These are phyloP conservation scores for Ormia ochracea DNA, from an alignment of 2,888 invertebrate species.

Conservation along the genomic window DNA sequence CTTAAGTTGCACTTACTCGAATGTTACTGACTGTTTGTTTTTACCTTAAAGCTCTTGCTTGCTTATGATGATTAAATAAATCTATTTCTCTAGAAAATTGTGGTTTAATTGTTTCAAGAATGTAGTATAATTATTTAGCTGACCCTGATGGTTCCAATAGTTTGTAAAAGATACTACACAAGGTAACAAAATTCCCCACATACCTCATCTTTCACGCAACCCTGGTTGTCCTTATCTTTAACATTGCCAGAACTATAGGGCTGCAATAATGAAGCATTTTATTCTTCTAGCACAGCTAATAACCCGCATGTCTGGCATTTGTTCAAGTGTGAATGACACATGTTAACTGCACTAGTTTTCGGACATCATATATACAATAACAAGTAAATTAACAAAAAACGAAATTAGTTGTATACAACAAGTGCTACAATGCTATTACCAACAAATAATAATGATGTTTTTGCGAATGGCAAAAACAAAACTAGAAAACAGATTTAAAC, in stretches of 20 bases:
- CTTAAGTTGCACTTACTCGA: too few relatives aligned
- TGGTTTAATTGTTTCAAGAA: too few relatives aligned
- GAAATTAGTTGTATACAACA: slow-evolving; percentile 25
- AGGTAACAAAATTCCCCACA: too few relatives aligned
- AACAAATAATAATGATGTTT: slow-evolving; percentile 29
- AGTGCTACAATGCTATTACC: slow-evolving; percentile 4
- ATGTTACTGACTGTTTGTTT: too few relatives aligned
- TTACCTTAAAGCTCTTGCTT: too few relatives aligned
- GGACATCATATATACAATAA: slow-evolving; percentile 29
- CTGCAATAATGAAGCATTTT: not conserved
- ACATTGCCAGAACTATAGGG: not conserved
- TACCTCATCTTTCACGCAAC: too few relatives aligned
- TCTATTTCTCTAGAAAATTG: too few relatives aligned
- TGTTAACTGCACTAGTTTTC: slow-evolving; percentile 43
- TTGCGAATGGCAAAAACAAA: slow-evolving; percentile 15
- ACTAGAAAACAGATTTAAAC: slow-evolving; percentile 3
- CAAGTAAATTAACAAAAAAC: not conserved
- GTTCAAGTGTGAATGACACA: slow-evolving; percentile 56
- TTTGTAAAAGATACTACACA: too few relatives aligned
- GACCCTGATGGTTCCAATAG: too few relatives aligned
- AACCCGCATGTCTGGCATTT: slow-evolving; percentile 52
- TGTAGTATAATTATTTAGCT: too few relatives aligned
- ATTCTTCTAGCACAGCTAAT: slow-evolving; percentile 34
- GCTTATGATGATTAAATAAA: too few relatives aligned
- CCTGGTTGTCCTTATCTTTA: too few relatives aligned